phyloP scores from a whole-genome alignment of 1,140 invertebrate genomes.

The Diorhabda sublineata region DNA sequence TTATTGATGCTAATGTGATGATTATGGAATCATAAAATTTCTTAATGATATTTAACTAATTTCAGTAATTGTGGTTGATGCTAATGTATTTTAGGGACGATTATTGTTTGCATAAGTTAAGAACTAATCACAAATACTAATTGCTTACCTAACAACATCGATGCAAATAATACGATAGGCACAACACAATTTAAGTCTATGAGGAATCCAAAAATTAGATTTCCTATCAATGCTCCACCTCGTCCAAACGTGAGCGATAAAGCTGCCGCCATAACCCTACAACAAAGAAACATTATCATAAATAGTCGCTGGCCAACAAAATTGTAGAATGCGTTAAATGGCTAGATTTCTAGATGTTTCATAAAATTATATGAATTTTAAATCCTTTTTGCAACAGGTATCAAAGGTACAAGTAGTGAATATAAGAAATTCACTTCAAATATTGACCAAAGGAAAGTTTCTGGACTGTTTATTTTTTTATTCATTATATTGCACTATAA shows the following conservation, averaged over 20 bases:
- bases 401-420: too few relatives aligned
- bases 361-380: too few relatives aligned
- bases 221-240: slow-evolving; percentile 64
- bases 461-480: too few relatives aligned
- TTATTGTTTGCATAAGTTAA: background rate
- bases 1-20: too few relatives aligned
- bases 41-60: background rate
- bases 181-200: slow-evolving; percentile 69
- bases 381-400: too few relatives aligned
- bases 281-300: slow-evolving; percentile 15
- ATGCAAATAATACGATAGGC: slow-evolving; percentile 63
- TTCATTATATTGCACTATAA: too few relatives aligned
- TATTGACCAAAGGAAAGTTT: too few relatives aligned
- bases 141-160: slow-evolving; percentile 63
- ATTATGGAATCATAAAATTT: background rate
- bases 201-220: slow-evolving; percentile 65
- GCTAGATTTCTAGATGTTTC: too few relatives aligned
- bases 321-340: too few relatives aligned
- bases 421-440: too few relatives aligned
- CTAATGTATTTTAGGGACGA: background rate
- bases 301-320: too few relatives aligned
- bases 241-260: slow-evolving; percentile 67
- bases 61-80: slow-evolving; percentile 10
- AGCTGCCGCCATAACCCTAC: slow-evolving; percentile 71
- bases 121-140: background rate